Evolutionary conservation across 1,140 invertebrate species (phyloP), one percentile per base, ranked within the genome.

Genomic region (Drosophila oshimai): DNA sequence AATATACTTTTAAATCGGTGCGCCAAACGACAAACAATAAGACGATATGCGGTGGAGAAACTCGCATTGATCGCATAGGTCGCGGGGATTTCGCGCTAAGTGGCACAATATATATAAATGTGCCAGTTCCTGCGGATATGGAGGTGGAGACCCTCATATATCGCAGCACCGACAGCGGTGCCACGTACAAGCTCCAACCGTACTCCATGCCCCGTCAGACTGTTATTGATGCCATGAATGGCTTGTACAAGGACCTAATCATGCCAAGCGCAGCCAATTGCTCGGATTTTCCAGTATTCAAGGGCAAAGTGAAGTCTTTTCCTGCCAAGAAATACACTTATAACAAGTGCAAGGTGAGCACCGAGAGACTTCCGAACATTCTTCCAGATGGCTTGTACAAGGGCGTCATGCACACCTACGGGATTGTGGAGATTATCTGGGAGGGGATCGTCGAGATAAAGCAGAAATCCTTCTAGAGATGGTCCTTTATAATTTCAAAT

Each of bases 231-330:
- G 34, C 42, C 2, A 22, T 73, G 6, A 62, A 69, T 2, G 44
- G 4, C 0, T 54, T 28, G 29, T 73, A 73, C 33, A 61, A 69
- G 33, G 33, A 69, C 3, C 39, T 69, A 12, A 13, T 68, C 5
- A 72, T 72, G 69, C 7, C 24, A 0, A 50, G 29, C 2, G 34
- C 18, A 0, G 49, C 34, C 2, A 24, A 57, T 0, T 75, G 73
- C 15, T 75, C 73, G 0, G 47, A 72, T 67, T 42, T 72, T 0
- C 68, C 73, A 0, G 33, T 54, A 17, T 71, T 72, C 7, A 26
- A 61, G 10, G 61, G 12, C 5, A 42, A 28, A 4, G 7, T 50
- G 2, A 28, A 31, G 0, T 15, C n/a, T 0, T 0, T 67, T 2
- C 6, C 33, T 12, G 42, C 62, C 2, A 36, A 42, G 15, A 42